phyloP scores from a whole-genome alignment of 2,113 vertebrate species.

The Megaceryle maxima region DNA sequence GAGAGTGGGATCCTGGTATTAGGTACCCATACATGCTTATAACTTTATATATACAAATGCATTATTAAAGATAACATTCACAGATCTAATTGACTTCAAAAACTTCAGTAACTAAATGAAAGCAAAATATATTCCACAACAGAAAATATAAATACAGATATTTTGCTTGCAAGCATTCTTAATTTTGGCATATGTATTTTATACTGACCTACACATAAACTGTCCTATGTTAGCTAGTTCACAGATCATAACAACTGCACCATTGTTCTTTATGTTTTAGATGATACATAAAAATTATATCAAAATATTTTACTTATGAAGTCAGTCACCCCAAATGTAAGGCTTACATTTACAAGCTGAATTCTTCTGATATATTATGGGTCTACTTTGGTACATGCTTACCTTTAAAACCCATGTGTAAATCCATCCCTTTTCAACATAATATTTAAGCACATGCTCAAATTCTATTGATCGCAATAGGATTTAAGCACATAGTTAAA shows the following conservation, averaged over 20 bases:
- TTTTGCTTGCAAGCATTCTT: neutral
- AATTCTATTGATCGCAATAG: slow-evolving; percentile 22
- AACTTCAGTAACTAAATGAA: neutral
- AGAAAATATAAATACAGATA: neutral
- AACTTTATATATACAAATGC: neutral
- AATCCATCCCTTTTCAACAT: slow-evolving; percentile 35
- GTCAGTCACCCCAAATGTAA: slow-evolving; percentile 9
- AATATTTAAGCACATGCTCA: slow-evolving; percentile 27
- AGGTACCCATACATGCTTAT: neutral
- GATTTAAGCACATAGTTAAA: slow-evolving; percentile 51
- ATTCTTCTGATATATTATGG: neutral
- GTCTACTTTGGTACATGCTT: neutral
- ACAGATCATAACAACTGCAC: neutral
- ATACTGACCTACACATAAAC: neutral
- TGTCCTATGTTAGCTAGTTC: neutral
- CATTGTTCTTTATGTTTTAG: neutral
- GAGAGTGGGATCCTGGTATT: neutral
- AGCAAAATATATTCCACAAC: neutral
- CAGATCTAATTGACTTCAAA: neutral
- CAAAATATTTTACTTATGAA: slow-evolving; percentile 25
- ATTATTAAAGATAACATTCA: slow-evolving; percentile 19
- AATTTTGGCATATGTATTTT: neutral
- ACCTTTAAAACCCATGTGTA: slow-evolving; percentile 4
- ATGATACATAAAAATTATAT: neutral
- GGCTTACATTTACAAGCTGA: neutral